Evolutionary conservation across 2,797 vertebrate genomes (phyloP).

Genomic region (Sebastes ruberrimus): DNA sequence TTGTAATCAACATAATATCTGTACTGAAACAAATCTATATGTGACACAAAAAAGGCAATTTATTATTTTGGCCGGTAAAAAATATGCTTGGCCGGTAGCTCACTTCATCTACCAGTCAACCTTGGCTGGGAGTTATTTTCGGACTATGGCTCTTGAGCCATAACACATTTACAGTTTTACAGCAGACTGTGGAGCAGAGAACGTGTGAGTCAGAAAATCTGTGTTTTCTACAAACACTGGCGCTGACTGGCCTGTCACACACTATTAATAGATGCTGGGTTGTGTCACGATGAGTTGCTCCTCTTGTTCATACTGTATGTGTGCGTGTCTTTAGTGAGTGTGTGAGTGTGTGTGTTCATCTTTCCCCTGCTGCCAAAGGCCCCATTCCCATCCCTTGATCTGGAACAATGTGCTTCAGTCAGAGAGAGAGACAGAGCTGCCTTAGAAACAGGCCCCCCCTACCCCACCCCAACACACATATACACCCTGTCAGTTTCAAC

Average conservation of each 20-base stretch:
- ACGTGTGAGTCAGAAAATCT: constrained; percentile 20
- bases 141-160: background rate
- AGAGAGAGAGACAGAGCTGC: constrained; percentile 80
- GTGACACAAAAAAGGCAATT: no score
- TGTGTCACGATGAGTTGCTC: constrained; percentile 88
- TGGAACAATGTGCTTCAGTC: constrained; percentile 92
- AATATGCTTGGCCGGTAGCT: no score
- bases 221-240: constrained; percentile 19
- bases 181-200: background rate
- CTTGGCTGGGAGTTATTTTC: no score
- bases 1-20: no score
- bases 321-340: constrained; percentile 26
- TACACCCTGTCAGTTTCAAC: background rate
- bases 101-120: rapidly evolving
- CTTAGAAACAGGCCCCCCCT: constrained; percentile 85
- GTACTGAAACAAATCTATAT: no score
- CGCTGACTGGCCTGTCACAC: constrained; percentile 73
- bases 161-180: constrained; percentile 12
- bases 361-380: constrained; percentile 83
- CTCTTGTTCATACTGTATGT: constrained; percentile 58
- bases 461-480: constrained; percentile 43
- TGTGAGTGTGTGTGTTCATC: constrained; percentile 39
- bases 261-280: constrained; percentile 88
- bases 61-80: no score
- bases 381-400: constrained; percentile 89